Percentiles rank a stretch among this genome's conserved stretches.
Conservation (phyloP, 2,113 vertebrate species). For the Martes martes region DNA sequence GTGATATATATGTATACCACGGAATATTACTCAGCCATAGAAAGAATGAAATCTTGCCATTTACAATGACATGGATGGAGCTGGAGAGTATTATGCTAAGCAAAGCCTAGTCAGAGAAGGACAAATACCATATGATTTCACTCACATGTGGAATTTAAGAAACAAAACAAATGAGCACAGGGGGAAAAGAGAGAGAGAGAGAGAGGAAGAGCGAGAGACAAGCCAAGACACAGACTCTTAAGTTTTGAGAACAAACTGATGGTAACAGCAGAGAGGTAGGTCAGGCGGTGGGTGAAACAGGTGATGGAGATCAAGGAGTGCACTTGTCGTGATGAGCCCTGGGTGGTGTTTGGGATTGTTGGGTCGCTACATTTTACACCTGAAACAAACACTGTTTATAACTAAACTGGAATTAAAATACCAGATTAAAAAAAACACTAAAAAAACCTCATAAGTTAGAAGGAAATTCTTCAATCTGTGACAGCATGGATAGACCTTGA, state of each 20-base stretch:
- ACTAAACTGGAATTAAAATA: not conserved
- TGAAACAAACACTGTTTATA: not conserved
- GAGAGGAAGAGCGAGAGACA: not conserved
- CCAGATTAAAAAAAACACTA: not conserved
- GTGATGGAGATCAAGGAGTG: not conserved
- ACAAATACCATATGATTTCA: not conserved
- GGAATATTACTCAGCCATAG: not conserved
- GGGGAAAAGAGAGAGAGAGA: not conserved
- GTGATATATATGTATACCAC: not conserved
- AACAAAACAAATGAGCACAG: not conserved
- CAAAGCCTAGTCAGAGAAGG: not conserved
- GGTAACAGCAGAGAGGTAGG: not conserved
- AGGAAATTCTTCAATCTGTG: not conserved
- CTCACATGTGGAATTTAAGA: not conserved
- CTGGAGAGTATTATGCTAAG: not conserved
- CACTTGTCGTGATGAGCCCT: not conserved
- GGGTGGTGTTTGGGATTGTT: not conserved
- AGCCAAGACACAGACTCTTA: not conserved
- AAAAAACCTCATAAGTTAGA: not conserved
- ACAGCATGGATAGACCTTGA: not conserved
- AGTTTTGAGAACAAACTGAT: not conserved
- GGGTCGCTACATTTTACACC: not conserved
- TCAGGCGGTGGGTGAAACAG: not conserved
- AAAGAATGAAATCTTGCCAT: not conserved
- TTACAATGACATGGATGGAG: not conserved